Base-by-base conservation (phyloP, 1,140 invertebrate species). In the Anthonomus grandis region DNA sequence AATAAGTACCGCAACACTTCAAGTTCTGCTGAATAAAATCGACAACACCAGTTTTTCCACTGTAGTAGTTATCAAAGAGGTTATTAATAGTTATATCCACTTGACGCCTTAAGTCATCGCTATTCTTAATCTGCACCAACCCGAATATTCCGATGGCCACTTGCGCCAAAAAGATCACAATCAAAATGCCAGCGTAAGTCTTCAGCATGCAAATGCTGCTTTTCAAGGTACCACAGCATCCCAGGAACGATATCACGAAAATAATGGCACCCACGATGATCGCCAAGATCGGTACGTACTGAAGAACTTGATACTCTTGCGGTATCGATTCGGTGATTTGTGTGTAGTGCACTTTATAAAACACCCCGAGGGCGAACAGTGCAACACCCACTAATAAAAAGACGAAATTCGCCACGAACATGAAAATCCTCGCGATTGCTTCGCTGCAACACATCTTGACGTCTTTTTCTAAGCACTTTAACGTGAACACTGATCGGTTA, bases 311-410 rank as follows among this genome's bases (percentile, higher is more conserved):
- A 12, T 76, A 66, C 15, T 78, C 73, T 17, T 4, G 6, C 66
- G 83, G 81, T 58, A 83, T 74, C 65, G 86, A 80, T 56, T 83
- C 80, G 13, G 79, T 76, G 68, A 86, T 86, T 44, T 81, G 77
- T 18, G 77, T 74, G 68, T 83, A 86, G 56, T 77, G 71, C 57
- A 79, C 71, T 70, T 84, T 75, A 17, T 83, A 79, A 52, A 84
- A 78, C 2, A 81, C 80, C 24, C 87, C 87, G 45, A 87, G 81
- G 8, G 81, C 74, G 39, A 89, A 77, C 52, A 89, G 83, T 22
- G 84, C 81, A 25, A 87, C 72, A 15, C 86, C 86, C 17, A 83
- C 83, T 15, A 88, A 79, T 85, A 87, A 73, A 56, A 81, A 78
- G 12, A 13, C 22, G 24, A 47, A 47, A 47, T 47, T 47, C 12